Evolutionary conservation across 1,140 invertebrate genomes (phyloP).

Genomic region (Galleria mellonella): DNA sequence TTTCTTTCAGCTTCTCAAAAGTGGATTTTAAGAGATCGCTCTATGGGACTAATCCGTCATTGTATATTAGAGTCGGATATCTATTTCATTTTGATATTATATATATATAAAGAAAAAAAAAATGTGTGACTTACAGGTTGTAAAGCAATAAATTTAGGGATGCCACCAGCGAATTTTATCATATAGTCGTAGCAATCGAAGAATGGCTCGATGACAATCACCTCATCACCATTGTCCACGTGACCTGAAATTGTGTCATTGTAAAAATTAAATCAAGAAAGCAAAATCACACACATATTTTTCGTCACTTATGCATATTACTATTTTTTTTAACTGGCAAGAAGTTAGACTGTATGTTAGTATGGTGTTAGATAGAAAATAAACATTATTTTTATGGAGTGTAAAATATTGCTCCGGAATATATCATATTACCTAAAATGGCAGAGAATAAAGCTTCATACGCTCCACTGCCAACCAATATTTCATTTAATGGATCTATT

Average conservation of each 20-base stretch:
- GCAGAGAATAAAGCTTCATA: constrained; percentile 93
- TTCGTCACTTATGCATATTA: too few species aligned
- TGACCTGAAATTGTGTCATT: constrained; percentile 82
- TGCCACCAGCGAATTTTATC: constrained; percentile 90
- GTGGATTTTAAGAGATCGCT: too few species aligned
- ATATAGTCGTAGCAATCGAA: constrained; percentile 99
- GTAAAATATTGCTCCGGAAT: too few species aligned
- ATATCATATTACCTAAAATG: constrained; percentile 73
- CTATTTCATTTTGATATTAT: too few species aligned
- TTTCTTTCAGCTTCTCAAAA: too few species aligned
- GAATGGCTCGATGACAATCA: constrained; percentile 98
- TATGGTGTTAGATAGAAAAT: too few species aligned
- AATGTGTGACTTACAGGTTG: constrained; percentile 78
- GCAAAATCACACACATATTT: too few species aligned
- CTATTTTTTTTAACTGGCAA: too few species aligned
- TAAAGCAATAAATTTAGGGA: constrained; percentile 91
- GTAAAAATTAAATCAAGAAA: not conserved
- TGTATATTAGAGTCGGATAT: too few species aligned
- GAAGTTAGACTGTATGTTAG: too few species aligned
- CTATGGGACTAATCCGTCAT: too few species aligned
- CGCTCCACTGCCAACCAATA: constrained; percentile 93
- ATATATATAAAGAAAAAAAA: not conserved
- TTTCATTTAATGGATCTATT: constrained; percentile 88
- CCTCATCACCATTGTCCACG: constrained; percentile 90
- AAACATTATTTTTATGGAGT: too few species aligned